Conservation (phyloP, 2,888 invertebrate genomes). For the Monoplex corrugatus region DNA sequence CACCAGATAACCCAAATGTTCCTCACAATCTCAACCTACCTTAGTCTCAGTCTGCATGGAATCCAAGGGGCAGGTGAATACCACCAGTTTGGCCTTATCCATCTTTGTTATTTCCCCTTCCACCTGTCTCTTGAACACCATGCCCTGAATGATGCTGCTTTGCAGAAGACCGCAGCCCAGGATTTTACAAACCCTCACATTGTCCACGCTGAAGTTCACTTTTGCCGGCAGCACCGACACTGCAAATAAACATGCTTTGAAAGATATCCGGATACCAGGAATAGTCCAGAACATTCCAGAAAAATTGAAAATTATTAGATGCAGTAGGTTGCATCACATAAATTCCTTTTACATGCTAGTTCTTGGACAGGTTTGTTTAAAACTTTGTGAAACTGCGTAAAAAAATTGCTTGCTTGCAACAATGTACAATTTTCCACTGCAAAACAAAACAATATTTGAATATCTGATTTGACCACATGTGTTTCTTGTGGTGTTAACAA, state of each 20-base stretch:
- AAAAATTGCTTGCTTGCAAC: no score
- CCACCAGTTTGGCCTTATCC: conserved; percentile 92
- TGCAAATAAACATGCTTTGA: conserved; percentile 67
- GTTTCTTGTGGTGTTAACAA: no score
- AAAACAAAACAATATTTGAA: no score
- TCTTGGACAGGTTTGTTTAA: no score
- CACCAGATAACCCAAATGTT: not conserved
- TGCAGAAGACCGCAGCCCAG: conserved; percentile 90
- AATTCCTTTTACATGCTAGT: no score
- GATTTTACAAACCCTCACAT: conserved; percentile 95
- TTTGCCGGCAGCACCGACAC: conserved; percentile 91
- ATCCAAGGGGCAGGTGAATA: conserved; percentile 97
- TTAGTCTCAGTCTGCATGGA: conserved; percentile 99
- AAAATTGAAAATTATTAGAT: no score
- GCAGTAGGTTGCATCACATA: no score
- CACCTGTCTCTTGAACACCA: conserved; percentile 98
- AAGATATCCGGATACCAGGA: no score
- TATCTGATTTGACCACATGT: no score
- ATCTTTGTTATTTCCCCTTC: conserved; percentile 93
- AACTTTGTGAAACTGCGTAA: no score
- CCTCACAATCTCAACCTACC: conserved; percentile 83
- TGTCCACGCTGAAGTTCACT: conserved; percentile 97
- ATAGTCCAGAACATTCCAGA: no score
- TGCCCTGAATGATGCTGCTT: conserved; percentile 92
- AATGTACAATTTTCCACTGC: no score